phyloP scores from a whole-genome alignment of 37 sponge, comb jelly and placozoan genomes.

The Crambe crambe region DNA sequence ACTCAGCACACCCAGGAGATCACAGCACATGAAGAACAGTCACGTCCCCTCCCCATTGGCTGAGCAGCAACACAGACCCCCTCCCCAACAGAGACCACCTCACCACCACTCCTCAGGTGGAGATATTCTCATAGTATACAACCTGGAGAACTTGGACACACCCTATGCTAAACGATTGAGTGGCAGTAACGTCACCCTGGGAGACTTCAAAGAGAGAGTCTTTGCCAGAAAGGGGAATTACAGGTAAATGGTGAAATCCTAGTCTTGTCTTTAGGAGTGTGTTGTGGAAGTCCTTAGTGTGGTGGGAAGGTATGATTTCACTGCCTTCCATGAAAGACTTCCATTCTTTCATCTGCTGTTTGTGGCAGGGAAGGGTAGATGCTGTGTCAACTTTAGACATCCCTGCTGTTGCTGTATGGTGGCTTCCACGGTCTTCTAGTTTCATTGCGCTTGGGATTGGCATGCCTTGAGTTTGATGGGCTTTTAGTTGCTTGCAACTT shows the following conservation, averaged over 20 bases:
- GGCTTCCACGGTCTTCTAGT: too few relatives aligned
- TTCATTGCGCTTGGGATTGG: too few relatives aligned
- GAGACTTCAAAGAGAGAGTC: constrained; percentile 73
- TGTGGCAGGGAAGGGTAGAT: too few relatives aligned
- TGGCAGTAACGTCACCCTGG: constrained; percentile 49
- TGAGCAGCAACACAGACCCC: constrained; percentile 2
- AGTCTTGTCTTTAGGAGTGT: background rate
- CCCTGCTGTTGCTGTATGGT: too few relatives aligned
- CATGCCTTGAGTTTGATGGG: too few relatives aligned
- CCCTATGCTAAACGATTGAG: constrained; percentile 34
- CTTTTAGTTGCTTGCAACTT: too few relatives aligned
- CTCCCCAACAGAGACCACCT: background rate
- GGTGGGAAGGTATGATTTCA: too few relatives aligned
- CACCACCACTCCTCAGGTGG: background rate
- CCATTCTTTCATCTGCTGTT: too few relatives aligned
- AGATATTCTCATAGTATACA: constrained; percentile 36
- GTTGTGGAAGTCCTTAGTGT: too few relatives aligned
- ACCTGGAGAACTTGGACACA: constrained; percentile 36
- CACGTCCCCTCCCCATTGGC: constrained; percentile 3
- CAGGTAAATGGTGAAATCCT: constrained; percentile 54
- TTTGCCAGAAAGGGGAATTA: constrained; percentile 66
- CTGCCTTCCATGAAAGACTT: too few relatives aligned
- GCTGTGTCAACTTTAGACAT: too few relatives aligned
- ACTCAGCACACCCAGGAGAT: constrained; percentile 6
- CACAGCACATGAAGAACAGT: background rate